phyloP scores from a whole-genome alignment of 2,888 invertebrate species.

The Eupithecia subfuscata region DNA sequence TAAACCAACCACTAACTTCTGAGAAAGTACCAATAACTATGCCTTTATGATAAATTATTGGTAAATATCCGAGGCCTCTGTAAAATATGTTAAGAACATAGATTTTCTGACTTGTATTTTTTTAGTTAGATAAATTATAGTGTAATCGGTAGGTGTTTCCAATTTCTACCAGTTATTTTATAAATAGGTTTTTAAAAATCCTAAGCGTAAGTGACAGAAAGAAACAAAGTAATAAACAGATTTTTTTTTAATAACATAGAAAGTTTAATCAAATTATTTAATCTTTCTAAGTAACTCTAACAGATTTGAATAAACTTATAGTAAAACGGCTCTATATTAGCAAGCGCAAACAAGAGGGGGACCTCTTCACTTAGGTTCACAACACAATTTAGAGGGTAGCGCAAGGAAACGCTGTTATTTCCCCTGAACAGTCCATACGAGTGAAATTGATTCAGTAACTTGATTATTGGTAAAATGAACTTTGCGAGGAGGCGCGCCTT shows the following conservation, averaged over 20 bases:
- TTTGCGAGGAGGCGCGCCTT: constrained; percentile 37
- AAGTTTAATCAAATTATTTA: neutral
- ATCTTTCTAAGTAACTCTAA: neutral
- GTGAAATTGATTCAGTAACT: constrained; percentile 50
- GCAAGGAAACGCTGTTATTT: constrained; percentile 41
- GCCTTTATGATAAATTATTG: constrained; percentile 61
- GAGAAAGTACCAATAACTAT: constrained; percentile 66
- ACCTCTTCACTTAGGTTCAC: constrained; percentile 28
- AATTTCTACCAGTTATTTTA: neutral
- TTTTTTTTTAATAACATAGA: neutral
- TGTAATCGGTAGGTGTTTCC: neutral
- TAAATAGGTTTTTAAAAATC: too few relatives aligned
- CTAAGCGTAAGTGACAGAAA: neutral
- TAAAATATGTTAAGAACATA: neutral
- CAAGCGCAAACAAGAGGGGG: constrained; percentile 31
- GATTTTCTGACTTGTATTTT: neutral
- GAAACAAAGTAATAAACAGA: neutral
- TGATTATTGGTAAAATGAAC: constrained; percentile 49
- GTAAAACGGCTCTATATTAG: constrained; percentile 20
- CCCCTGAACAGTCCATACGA: constrained; percentile 38
- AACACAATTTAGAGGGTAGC: constrained; percentile 41
- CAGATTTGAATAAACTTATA: constrained; percentile 4
- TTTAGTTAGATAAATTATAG: neutral
- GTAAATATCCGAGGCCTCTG: constrained; percentile 8
- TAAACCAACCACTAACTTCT: constrained; percentile 76